Conservation (phyloP, 2,888 invertebrate species). For the Metopia argyrocephala region DNA sequence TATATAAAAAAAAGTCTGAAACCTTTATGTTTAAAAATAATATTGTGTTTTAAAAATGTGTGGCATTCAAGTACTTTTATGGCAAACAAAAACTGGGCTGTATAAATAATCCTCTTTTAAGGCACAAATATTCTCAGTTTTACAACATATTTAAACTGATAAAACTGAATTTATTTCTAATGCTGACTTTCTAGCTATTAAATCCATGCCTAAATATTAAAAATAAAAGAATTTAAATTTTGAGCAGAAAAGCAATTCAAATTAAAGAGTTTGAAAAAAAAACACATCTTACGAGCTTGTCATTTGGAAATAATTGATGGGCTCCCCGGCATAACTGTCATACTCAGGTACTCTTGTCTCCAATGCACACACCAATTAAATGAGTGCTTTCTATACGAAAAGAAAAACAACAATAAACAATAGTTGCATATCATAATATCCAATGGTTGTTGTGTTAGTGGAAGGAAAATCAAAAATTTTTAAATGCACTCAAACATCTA, state of each 20-base stretch:
- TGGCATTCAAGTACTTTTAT: constrained; percentile 5
- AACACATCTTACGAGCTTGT: constrained; percentile 54
- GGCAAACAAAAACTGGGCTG: constrained; percentile 21
- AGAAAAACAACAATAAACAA: constrained; percentile 37
- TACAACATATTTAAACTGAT: constrained; percentile 40
- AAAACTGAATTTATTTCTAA: constrained; percentile 41
- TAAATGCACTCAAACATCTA: not conserved
- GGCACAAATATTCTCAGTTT: constrained; percentile 51
- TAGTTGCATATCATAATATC: constrained; percentile 30
- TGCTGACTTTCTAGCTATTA: not conserved
- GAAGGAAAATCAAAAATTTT: not conserved
- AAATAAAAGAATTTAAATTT: no score
- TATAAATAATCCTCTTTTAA: constrained; percentile 40
- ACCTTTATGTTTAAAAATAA: not conserved
- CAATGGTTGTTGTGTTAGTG: not conserved
- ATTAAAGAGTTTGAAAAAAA: not conserved
- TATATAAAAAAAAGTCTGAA: not conserved
- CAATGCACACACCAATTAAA: constrained; percentile 63
- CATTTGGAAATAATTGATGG: constrained; percentile 58
- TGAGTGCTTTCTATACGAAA: constrained; percentile 54
- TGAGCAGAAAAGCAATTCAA: no score
- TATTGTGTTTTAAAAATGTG: constrained; percentile 14
- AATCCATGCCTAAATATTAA: no score
- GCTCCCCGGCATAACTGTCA: constrained; percentile 58
- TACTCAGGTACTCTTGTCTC: constrained; percentile 52